These are phyloP conservation scores for Tenthredo scrophulariae DNA, from an alignment of 2,888 invertebrate genomes.

Conservation along the genomic window DNA sequence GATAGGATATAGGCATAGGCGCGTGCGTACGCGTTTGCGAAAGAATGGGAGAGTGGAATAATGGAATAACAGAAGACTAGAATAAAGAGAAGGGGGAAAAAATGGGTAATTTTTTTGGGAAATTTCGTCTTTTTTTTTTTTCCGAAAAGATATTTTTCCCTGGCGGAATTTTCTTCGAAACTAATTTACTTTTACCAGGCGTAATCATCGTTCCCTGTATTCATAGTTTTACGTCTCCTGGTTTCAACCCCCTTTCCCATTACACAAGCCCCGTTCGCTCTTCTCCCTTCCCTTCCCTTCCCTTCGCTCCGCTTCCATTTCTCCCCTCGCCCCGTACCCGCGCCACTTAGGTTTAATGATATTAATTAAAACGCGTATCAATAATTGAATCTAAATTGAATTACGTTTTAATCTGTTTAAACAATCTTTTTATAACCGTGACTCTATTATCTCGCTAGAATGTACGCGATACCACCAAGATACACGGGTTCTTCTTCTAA, in stretches of 20 bases:
- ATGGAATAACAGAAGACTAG: not conserved
- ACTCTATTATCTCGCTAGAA: conserved; percentile 53
- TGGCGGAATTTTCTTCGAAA: not conserved
- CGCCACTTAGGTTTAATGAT: conserved; percentile 60
- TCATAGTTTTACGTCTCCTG: conserved; percentile 39
- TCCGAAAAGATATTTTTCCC: conserved; percentile 9
- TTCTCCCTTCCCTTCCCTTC: conserved; percentile 21
- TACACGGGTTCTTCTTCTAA: not conserved
- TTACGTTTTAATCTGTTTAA: conserved; percentile 64
- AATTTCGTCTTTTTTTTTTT: not conserved
- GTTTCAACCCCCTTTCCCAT: conserved; percentile 30
- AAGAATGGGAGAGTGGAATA: not conserved
- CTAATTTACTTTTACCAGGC: conserved; percentile 32
- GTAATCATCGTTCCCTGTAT: conserved; percentile 33
- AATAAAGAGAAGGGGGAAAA: not conserved
- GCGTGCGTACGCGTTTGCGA: not conserved
- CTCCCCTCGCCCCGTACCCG: conserved; percentile 30
- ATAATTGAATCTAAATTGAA: conserved; percentile 68
- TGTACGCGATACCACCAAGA: not conserved
- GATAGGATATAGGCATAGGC: not conserved
- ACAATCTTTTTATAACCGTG: conserved; percentile 64
- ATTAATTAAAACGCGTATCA: conserved; percentile 66
- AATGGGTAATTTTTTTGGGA: not conserved
- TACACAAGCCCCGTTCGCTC: conserved; percentile 2
- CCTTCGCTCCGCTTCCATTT: conserved; percentile 41